Evolutionary conservation across 1,140 invertebrate species (phyloP).

Genomic region (Bombus pyrosoma): DNA sequence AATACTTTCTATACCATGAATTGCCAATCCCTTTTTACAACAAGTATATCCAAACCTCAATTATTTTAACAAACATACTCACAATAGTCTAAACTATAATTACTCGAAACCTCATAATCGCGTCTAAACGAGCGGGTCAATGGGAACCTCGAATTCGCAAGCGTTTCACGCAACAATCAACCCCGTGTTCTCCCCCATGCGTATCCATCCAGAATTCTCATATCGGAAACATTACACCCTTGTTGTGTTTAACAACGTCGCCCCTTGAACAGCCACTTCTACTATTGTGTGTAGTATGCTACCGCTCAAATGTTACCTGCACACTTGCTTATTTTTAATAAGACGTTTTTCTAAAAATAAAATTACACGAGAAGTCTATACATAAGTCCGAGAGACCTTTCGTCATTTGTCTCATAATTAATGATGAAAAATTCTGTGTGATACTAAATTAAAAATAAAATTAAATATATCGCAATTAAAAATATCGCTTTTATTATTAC

Average conservation of each 20-base stretch:
- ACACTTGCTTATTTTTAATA: neutral
- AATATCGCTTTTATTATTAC: too few species aligned
- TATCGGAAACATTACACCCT: constrained; percentile 2
- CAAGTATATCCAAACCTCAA: neutral
- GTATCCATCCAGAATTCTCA: neutral
- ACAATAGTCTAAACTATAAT: neutral
- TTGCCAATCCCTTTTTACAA: neutral
- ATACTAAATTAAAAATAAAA: too few species aligned
- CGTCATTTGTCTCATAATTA: too few species aligned
- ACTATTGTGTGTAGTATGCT: neutral
- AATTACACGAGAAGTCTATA: too few species aligned
- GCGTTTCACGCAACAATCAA: constrained; percentile 13
- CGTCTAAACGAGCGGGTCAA: neutral
- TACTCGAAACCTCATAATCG: neutral
- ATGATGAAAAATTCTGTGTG: too few species aligned
- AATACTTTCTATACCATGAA: neutral
- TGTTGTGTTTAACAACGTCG: neutral
- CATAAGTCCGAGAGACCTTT: too few species aligned
- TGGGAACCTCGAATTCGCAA: neutral
- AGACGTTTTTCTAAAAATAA: too few species aligned
- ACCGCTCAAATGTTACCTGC: too few species aligned
- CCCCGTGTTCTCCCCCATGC: neutral
- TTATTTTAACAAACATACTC: neutral
- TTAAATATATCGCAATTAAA: too few species aligned
- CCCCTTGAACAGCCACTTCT: neutral